Base-by-base conservation (phyloP, 64 coral and sea anemone genomes). In the Cladopsammia gracilis region DNA sequence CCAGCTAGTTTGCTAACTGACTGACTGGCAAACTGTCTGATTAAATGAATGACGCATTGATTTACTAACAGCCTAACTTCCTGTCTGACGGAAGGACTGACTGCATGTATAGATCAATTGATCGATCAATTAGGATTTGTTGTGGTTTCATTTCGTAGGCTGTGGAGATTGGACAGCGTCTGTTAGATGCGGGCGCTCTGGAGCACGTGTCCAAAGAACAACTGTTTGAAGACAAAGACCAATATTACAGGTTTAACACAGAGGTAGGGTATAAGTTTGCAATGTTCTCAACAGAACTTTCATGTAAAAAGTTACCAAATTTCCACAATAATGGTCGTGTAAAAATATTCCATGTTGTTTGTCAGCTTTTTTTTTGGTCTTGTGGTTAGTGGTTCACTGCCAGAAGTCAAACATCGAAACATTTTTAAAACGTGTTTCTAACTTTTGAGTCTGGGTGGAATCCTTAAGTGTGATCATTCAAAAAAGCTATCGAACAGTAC, bases 181-280 rank as follows among this genome's bases (percentile, higher is more conserved):
- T 99, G 20, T 65, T 99, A 19, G 71, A 88, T 76, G 94, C 66
- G 6, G 94, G 98, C 23, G 84, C 90, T 42, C 50, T 99, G 7
- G 94, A 94, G 43, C 91, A 96, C 46, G 89, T 88, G 2, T 93
- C 95, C 13, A 99, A 99, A 76, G 91, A 99, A 45, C 80, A 25
- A n/a, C 66, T 16, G 49, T 94, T 94, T 91, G 91, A 94, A 45
- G 94, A 99, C 64, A 96, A 84, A 88, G 94, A 99, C 7, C 98
- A 96, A 23, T 99, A 94, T 23, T 99, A 99, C 62, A 96, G 83
- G 44, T 99, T 99, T 45, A 83, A 62, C 57, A 83, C 80, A 4
- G 80, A 83, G 80, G 80, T 83, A 49, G 48, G 48, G 44, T 2
- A 11, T 60, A 5, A 52, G 25, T 4, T 26, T 24, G 34, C 34